Evolutionary conservation across 2,797 vertebrate genomes (phyloP), one percentile per base, ranked within the genome.

Genomic region (Rhinichthys osculus): DNA sequence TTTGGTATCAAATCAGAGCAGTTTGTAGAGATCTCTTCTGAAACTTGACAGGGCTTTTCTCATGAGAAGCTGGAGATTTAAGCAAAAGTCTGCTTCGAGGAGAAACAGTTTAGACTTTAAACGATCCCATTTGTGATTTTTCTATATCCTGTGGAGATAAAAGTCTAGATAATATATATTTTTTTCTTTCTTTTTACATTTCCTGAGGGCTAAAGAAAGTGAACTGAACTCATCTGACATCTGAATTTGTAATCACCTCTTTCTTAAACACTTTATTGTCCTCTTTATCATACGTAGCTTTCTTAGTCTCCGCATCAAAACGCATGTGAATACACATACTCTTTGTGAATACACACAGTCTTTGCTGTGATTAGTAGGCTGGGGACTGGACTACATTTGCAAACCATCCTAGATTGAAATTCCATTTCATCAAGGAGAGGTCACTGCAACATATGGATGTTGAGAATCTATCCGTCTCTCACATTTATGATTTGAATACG

Each of bases 401-500:
- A 78, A 84, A 38, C 33, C 27, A 33, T 70, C 44, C 69, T 42
- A 59, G 69, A 50, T 50, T 78, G 52, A 77, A 84, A 84, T 78
- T 62, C 57, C 16, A 38, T 78, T 78, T 62, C 54, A 78, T 78
- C 54, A 42, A 42, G 38, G 27, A 62, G 77, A 62, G 54, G 77
- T 78, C 54, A 30, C 11, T 62, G 54, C 38, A 78, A 62, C 77
- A 78, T 44, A 42, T 78, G 57, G 8, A 62, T 78, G 77, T 42
- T 42, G 77, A 62, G 23, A 62, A 78, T 62, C 76, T 59, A n/a
- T 27, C 77, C 9, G 14, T 27, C 77, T 27, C 23, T 62, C 54
- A 62, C 57, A 62, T 78, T 78, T 78, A 62, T 62, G 57, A 27
- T 78, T 78, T 62, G 76, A 78, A 64, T 78, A 62, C n/a, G 62